Conservation (phyloP, 2,113 vertebrate species). For the Tiliqua scincoides region DNA sequence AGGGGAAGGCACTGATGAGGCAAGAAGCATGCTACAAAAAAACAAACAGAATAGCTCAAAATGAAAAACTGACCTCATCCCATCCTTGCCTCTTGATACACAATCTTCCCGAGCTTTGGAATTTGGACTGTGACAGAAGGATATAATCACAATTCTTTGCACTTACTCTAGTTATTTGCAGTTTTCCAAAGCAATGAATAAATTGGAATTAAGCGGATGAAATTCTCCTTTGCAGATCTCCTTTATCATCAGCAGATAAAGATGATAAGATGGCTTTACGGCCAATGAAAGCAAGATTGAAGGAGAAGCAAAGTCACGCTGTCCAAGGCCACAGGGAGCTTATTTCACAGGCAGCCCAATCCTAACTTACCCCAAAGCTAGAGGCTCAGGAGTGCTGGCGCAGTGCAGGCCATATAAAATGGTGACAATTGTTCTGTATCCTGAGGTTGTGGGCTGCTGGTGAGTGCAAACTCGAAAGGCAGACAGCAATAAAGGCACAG, state of each 20-base stretch:
- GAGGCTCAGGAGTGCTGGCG: too few relatives aligned
- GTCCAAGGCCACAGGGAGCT: too few relatives aligned
- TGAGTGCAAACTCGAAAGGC: too few relatives aligned
- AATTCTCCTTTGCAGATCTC: not conserved
- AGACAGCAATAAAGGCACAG: too few relatives aligned
- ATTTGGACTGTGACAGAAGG: conserved; percentile 15
- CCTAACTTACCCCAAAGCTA: too few relatives aligned
- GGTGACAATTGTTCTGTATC: too few relatives aligned
- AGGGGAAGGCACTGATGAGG: too few relatives aligned
- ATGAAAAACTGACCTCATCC: not conserved
- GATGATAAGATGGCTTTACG: not conserved
- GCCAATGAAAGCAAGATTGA: too few relatives aligned
- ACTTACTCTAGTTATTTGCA: not conserved
- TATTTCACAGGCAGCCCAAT: too few relatives aligned
- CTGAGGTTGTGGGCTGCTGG: too few relatives aligned
- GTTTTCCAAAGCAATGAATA: not conserved
- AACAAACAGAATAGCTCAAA: not conserved
- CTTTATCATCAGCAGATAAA: not conserved
- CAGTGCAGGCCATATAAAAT: too few relatives aligned
- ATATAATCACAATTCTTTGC: not conserved
- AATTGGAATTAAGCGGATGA: not conserved
- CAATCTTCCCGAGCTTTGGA: conserved; percentile 13
- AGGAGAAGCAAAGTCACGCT: too few relatives aligned
- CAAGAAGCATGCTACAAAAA: not conserved
- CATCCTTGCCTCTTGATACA: not conserved